Conservation (phyloP, 2,113 vertebrate species). For the Crotalus viridis region DNA sequence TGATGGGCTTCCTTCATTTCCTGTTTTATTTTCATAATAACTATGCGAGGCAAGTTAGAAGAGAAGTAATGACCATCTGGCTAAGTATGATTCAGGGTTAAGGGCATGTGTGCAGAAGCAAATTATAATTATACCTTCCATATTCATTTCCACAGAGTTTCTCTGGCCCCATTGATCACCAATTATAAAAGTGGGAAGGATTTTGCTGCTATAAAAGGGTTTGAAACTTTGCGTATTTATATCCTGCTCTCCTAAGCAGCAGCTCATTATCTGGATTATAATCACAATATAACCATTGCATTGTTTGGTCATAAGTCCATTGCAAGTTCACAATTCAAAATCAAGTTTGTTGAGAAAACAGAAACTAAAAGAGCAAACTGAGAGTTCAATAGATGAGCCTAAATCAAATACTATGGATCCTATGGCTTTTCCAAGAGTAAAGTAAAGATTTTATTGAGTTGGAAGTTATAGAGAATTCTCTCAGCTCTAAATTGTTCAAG, state of each 20-base stretch:
- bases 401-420: background rate
- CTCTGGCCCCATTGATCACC: background rate
- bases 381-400: background rate
- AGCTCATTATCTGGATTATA: background rate
- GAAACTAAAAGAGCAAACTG: background rate
- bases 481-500: background rate
- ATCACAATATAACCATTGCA: background rate
- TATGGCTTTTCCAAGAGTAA: background rate
- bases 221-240: background rate
- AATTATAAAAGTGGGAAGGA: background rate
- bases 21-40: background rate
- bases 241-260: background rate
- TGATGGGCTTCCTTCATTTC: background rate
- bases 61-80: background rate
- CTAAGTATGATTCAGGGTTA: background rate
- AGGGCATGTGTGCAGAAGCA: background rate
- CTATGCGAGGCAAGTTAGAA: background rate
- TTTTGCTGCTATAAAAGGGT: background rate
- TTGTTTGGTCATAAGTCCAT: background rate
- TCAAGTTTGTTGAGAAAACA: background rate
- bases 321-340: background rate
- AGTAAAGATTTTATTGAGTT: background rate
- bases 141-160: background rate
- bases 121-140: background rate
- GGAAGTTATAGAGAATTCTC: background rate